Base-by-base conservation (phyloP, 2,113 vertebrate species). In the Columbina picui region DNA sequence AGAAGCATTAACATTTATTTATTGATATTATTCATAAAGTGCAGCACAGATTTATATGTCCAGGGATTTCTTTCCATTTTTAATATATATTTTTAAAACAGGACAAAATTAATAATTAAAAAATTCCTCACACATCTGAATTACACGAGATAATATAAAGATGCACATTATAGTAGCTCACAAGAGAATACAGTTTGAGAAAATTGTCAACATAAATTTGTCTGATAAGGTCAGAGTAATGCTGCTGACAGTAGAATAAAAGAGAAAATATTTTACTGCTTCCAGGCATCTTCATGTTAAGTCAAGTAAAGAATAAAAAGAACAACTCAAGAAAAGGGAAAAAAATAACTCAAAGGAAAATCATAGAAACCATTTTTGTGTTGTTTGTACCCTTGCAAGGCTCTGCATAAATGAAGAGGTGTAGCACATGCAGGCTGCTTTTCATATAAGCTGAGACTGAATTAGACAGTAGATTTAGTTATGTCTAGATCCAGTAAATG, bases 191-290 rank as follows among this genome's bases (percentile, higher is more conserved):
- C 63, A 94, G 79, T 94, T 95, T 89, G 92, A 86, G 87, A 95
- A 97, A 97, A 87, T 89, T 94, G 86, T 95, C 87, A 85, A 90
- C 92, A 96, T 95, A 97, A 94, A 97, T 95, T 91, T 96, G 83
- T 93, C 96, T 96, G 96, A 96, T 97, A 98, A 98, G 95, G 94
- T 97, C 97, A 97, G 93, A 96, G 92, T 69, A 93, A 93, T 86
- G 89, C 92, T 92, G 69, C 63, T 91, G 96, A 95, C 79, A 96
- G 93, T 49, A 90, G 94, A 97, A 94, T 89, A 82, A 97, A 57
- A 93, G 70, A 87, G 70, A 90, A 97, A 93, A 91, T 96, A 95
- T 95, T 96, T 97, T 92, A 84, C 39, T 92, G 74, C 92, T 96
- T 84, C 75, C 78, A 93, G 95, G 94, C 70, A 96, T 94, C 81